Percentiles rank a stretch among this genome's conserved stretches.
phyloP scores from a whole-genome alignment of 2,113 vertebrate species.

The Oreochromis aureus region DNA sequence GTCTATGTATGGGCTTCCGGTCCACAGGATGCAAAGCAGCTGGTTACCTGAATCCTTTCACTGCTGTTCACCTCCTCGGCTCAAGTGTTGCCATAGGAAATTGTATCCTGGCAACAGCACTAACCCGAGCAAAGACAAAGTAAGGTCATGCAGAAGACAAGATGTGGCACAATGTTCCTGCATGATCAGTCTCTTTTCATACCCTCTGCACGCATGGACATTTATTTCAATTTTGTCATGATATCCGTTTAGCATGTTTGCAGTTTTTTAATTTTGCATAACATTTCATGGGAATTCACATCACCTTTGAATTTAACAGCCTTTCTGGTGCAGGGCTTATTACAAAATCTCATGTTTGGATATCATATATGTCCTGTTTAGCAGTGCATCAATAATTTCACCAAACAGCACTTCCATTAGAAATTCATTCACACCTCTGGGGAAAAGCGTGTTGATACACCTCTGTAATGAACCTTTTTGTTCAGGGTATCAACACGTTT shows the following conservation, averaged over 20 bases:
- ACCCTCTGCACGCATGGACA: not conserved
- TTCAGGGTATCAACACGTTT: not conserved
- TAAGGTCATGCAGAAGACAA: constrained; percentile 59
- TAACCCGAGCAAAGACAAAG: constrained; percentile 66
- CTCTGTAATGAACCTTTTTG: not conserved
- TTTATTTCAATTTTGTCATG: not conserved
- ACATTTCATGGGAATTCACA: not conserved
- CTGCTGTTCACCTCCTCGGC: constrained; percentile 46
- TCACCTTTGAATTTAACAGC: not conserved
- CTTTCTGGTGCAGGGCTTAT: not conserved
- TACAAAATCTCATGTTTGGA: not conserved
- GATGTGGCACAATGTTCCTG: constrained; percentile 9
- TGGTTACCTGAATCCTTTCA: constrained; percentile 54
- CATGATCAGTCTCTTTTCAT: constrained; percentile 5
- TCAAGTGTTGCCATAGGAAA: constrained; percentile 73
- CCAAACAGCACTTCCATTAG: not conserved
- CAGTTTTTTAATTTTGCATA: not conserved
- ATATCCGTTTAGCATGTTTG: not conserved
- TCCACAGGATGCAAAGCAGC: constrained; percentile 25
- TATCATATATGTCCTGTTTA: not conserved
- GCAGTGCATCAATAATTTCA: constrained; percentile 4
- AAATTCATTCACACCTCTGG: not conserved
- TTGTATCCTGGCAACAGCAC: constrained; percentile 74
- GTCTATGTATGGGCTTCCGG: constrained; percentile 52
- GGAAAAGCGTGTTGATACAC: not conserved